Evolutionary conservation across 2,797 vertebrate genomes (phyloP).

Genomic region (Oryzias dopingdopingensis): DNA sequence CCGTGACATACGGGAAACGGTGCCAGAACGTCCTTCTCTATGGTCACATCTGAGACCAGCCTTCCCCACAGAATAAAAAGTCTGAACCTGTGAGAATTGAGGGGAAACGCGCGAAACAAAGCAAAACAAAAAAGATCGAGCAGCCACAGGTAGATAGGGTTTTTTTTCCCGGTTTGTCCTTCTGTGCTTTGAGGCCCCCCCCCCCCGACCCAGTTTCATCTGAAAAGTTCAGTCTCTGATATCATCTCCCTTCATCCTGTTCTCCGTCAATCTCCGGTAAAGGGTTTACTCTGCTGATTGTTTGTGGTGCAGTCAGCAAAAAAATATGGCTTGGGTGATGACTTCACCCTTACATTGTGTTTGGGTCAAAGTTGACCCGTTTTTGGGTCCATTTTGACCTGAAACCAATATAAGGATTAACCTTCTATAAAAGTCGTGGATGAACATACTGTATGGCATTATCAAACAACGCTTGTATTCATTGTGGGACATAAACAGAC

Average conservation of each 20-base stretch:
- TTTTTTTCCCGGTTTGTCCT: slow-evolving; percentile 23
- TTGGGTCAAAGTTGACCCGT: too few relatives aligned
- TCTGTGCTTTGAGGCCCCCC: slow-evolving; percentile 23
- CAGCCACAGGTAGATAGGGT: slow-evolving; percentile 65
- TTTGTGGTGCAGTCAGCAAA: slow-evolving; percentile 37
- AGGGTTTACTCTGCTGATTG: slow-evolving; percentile 61
- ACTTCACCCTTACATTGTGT: too few relatives aligned
- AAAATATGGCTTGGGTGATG: slow-evolving; percentile 59
- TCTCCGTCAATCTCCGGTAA: slow-evolving; percentile 46
- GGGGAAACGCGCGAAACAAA: slow-evolving; percentile 18
- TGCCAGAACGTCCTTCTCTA: slow-evolving; percentile 63
- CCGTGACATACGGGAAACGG: slow-evolving; percentile 45
- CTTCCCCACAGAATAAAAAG: slow-evolving; percentile 53
- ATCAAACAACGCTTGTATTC: slow-evolving; percentile 28
- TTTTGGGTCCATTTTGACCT: too few relatives aligned
- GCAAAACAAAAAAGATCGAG: slow-evolving; percentile 42
- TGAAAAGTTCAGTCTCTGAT: slow-evolving; percentile 23
- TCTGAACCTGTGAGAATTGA: slow-evolving; percentile 41
- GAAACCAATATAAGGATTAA: too few relatives aligned
- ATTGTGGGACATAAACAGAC: not conserved
- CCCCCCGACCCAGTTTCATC: slow-evolving; percentile 34
- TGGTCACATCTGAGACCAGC: slow-evolving; percentile 60
- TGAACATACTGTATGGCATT: slow-evolving; percentile 14
- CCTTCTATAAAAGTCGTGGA: slow-evolving; percentile 2
- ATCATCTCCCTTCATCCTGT: slow-evolving; percentile 10